Evolutionary conservation across 2,113 vertebrate species (phyloP).

Genomic region (Furnarius figulus): DNA sequence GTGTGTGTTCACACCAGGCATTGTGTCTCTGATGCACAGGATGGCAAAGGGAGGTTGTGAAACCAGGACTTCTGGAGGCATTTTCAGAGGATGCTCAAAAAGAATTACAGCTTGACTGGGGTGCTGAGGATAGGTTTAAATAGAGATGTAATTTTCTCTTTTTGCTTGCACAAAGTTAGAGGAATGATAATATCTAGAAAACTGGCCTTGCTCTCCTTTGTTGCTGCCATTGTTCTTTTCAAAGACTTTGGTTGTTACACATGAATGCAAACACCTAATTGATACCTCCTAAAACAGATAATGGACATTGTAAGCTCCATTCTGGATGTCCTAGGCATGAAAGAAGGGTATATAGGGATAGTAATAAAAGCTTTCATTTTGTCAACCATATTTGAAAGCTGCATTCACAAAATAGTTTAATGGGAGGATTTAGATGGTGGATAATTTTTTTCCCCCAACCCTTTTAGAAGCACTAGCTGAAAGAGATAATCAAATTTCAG

Average conservation of each 20-base stretch:
- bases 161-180: background rate
- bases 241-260: background rate
- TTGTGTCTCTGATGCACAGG: background rate
- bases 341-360: background rate
- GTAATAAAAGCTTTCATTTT: background rate
- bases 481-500: slow-evolving; percentile 39
- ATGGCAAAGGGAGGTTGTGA: background rate
- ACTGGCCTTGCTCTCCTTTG: background rate
- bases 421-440: background rate
- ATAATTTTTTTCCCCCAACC: background rate
- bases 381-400: background rate
- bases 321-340: background rate
- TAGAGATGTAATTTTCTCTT: background rate
- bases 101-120: background rate
- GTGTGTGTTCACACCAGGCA: background rate
- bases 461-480: background rate
- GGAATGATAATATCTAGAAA: background rate
- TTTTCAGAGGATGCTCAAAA: background rate
- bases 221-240: background rate
- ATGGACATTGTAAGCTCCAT: background rate
- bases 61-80: background rate
- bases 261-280: background rate
- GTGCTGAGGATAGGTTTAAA: background rate
- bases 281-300: background rate
- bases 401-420: background rate